Base-by-base conservation (phyloP, 2,888 invertebrate species). In the Clunio marinus region DNA sequence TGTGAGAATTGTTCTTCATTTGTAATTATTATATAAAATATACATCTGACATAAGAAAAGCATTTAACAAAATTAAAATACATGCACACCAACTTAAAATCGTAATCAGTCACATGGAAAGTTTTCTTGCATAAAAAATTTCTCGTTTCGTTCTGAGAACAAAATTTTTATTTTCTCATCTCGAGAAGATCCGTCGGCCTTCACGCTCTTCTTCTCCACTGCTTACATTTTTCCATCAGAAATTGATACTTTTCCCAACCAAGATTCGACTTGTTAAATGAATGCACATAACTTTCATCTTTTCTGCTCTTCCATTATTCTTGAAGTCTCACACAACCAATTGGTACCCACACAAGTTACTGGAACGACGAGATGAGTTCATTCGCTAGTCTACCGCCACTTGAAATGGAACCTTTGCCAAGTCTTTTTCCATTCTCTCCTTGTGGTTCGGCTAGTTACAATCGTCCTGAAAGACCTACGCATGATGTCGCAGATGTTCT, bases 401-500 rank as follows among this genome's bases (percentile, higher is more conserved):
- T 93, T 73, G 94, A 94, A 75, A 82, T 94, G 75, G 94, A 95
- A 75, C 92, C 93, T 5, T 78, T 94, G 72, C 91, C 93, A 0
- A 88, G 88, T 69, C 84, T 94, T 67, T 93, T 94, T 74, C 88
- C 93, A 1, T 92, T 93, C 78, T 90, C 91, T 60, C 91, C 93
- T 0, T 89, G 89, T 57, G 22, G 37, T 15, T 68, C 68, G 1
- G 24, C 45, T 13, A 58, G 55, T 35, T 69, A 51, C 41, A 1
- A 80, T 72, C 74, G 80, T 55, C 78, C 80, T 70, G 84, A 84
- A 70, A 82, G 82, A 71, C 82, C 84, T 69, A 84, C 86, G 71
- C 80, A 86, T 73, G 91, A 91, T 74, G 88, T 92, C 73, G 91
- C 93, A n/a, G 93, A 93, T 79, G 93, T 93, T 71, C 83, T 94